Conservation (phyloP, 2,797 vertebrate genomes). For the Phalloptychus januarius region DNA sequence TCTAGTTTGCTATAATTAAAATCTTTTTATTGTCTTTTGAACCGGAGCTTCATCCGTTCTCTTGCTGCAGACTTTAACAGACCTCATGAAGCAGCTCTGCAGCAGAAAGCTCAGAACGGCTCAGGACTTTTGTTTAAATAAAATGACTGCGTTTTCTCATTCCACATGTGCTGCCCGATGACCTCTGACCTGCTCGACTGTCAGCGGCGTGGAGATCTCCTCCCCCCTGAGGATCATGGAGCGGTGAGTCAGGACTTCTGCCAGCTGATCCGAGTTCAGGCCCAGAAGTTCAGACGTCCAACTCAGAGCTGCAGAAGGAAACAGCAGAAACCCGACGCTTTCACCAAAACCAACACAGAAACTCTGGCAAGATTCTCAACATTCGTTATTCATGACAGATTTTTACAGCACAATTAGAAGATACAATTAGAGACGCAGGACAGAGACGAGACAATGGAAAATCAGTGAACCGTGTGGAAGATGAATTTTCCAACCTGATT, state of each 20-base stretch:
- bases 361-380: not conserved
- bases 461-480: rapidly evolving
- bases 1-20: not conserved
- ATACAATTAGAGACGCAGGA: not conserved
- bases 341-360: not conserved
- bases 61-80: not conserved
- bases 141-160: not conserved
- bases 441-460: not conserved
- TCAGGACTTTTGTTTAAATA: not conserved
- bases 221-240: conserved; percentile 98
- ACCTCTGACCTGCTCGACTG: conserved; percentile 88
- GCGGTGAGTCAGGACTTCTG: conserved; percentile 92
- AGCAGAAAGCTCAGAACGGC: not conserved
- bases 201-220: conserved; percentile 96
- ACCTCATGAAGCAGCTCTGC: not conserved
- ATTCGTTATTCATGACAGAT: not conserved
- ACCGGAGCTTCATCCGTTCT: not conserved
- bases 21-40: not conserved
- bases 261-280: conserved; percentile 88
- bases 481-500: conserved; percentile 82
- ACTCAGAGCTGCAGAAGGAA: conserved; percentile 80
- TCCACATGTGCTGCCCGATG: not conserved
- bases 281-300: conserved; percentile 90
- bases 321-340: not conserved
- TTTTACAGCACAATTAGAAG: not conserved